Conservation (phyloP, 2,888 invertebrate species). For the Dryadula phaetusa region DNA sequence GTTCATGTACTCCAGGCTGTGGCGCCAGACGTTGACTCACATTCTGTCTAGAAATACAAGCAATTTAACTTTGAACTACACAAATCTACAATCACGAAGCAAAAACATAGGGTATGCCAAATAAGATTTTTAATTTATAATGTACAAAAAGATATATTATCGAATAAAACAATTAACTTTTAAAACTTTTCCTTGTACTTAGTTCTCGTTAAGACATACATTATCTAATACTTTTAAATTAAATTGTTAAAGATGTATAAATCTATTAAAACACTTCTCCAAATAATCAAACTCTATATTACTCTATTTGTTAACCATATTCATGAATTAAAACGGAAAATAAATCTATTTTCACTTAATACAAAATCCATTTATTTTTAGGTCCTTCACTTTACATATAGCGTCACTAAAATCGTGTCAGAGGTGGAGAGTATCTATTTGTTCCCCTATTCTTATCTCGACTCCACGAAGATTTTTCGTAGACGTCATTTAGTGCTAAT, state of each 20-base stretch:
- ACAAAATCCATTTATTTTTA: slow-evolving; percentile 8
- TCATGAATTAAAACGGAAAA: neutral
- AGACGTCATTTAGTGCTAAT: slow-evolving; percentile 83
- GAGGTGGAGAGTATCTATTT: slow-evolving; percentile 60
- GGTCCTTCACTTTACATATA: slow-evolving; percentile 4
- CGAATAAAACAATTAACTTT: neutral
- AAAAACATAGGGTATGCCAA: slow-evolving; percentile 40
- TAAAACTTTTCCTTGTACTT: no score
- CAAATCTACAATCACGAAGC: slow-evolving; percentile 46
- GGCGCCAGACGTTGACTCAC: slow-evolving; percentile 71
- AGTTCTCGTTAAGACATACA: neutral
- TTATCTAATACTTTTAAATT: neutral
- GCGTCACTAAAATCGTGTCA: slow-evolving; percentile 35
- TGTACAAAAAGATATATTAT: neutral
- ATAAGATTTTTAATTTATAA: slow-evolving; percentile 6
- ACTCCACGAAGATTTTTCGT: slow-evolving; percentile 74
- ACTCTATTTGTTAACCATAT: neutral
- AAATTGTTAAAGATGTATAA: neutral
- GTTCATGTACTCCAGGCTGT: slow-evolving; percentile 55
- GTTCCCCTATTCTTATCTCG: slow-evolving; percentile 71
- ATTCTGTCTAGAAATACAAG: slow-evolving; percentile 55
- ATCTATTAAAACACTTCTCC: neutral
- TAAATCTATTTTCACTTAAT: neutral
- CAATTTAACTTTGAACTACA: slow-evolving; percentile 56
- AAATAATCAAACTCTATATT: neutral